Base-by-base conservation (phyloP, 2,113 vertebrate species). In the Chlorodrepanis virens region DNA sequence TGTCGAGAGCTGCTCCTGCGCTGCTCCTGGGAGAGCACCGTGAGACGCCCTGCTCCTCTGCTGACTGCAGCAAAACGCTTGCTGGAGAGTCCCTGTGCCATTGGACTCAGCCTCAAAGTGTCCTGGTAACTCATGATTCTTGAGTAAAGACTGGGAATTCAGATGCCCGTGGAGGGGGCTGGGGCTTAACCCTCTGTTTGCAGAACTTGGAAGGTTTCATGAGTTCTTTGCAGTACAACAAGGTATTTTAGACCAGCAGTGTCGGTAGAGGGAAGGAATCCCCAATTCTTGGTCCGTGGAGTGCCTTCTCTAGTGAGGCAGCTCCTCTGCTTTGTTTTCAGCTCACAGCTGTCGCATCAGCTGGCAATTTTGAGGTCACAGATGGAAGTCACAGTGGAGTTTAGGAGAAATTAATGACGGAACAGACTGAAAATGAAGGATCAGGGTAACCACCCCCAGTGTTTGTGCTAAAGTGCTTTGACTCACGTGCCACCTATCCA, bases 291-390 rank as follows among this genome's bases (percentile, higher is more conserved):
- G 33, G 13, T 67, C 63, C 3, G 1, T 44, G n/a, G 35, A 63
- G 35, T 35, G 4, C n/a, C 13, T 35, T 49, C 61, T 64, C 27
- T 31, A 9, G 25, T 0, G 0, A 50, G 76, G 35, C 47, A 56
- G 21, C 57, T 47, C 45, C 71, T 80, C 60, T 91, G 50, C 69
- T 64, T 68, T 71, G 49, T 64, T 52, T 33, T 57, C 23, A 61
- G 49, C 63, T 63, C 21, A 42, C 94, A 97, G 77, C 89, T 95
- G 94, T 29, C 14, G 0, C 63, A 69, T 94, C 95, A 93, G 87
- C 91, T 95, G 89, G 61, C 2, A 16, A 7, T 39, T 45, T 2
- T 35, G 82, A 72, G 67, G 63, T 69, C 50, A 2, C 57, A 39
- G 53, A 24, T 61, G 78, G 67, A 79, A 78, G 89, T 93, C 74